These are phyloP conservation scores for Echiichthys vipera DNA, from an alignment of 2,797 vertebrate genomes.

Conservation along the genomic window DNA sequence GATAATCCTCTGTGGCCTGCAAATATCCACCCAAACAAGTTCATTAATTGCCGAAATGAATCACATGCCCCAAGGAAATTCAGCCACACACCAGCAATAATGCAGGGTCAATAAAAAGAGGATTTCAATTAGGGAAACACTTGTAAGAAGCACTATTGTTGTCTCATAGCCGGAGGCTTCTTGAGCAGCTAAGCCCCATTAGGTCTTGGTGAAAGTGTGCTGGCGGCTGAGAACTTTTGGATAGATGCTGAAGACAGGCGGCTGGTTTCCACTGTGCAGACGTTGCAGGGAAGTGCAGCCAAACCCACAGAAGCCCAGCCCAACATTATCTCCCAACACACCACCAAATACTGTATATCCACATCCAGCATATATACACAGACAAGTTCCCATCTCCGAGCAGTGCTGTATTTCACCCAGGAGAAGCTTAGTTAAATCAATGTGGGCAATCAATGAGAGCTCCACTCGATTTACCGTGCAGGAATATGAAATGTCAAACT, in stretches of 20 bases:
- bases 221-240: constrained; percentile 53
- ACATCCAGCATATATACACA: constrained; percentile 18
- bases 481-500: constrained; percentile 68
- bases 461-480: constrained; percentile 62
- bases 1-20: constrained; percentile 52
- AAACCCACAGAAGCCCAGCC: constrained; percentile 50
- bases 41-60: constrained; percentile 62
- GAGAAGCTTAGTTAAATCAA: constrained; percentile 51
- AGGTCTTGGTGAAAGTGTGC: constrained; percentile 49
- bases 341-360: constrained; percentile 42
- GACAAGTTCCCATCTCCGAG: constrained; percentile 43
- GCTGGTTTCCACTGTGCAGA: constrained; percentile 29
- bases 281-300: constrained; percentile 34
- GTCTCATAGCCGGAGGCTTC: constrained; percentile 46
- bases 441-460: constrained; percentile 63
- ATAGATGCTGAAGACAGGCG: constrained; percentile 51
- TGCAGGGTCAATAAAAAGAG: constrained; percentile 65
- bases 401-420: constrained; percentile 53
- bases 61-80: constrained; percentile 48
- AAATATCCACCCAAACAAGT: constrained; percentile 39
- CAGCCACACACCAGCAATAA: constrained; percentile 56
- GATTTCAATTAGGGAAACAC: constrained; percentile 67
- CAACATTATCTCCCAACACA: constrained; percentile 40
- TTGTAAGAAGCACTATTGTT: constrained; percentile 60
- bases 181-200: constrained; percentile 58